Evolutionary conservation across 2,113 vertebrate genomes (phyloP), one percentile per base, ranked within the genome.

Genomic region (Larimichthys polyactis): DNA sequence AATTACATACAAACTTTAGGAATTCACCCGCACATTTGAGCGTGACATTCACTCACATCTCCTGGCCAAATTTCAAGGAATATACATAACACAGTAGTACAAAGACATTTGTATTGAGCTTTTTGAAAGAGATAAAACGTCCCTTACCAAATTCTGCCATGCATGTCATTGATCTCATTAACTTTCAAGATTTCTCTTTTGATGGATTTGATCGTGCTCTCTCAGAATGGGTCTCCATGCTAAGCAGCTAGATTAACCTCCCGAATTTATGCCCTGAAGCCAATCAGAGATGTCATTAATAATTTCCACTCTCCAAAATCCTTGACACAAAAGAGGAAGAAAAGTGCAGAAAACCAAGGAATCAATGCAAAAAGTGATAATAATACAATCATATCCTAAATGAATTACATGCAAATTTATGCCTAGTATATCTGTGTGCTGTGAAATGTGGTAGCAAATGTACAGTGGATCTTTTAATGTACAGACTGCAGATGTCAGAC

Each of bases 201-300:
- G 73, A 85, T 81, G 62, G 77, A 88, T 81, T 55, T 79, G 43
- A 57, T 72, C 15, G 9, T 46, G 44, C 55, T 74, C 40, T 62
- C 51, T 62, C 73, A 75, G 77, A 84, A 79, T n/a, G 6, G 78
- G 63, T 75, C 52, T 69, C 65, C 32, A 22, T 65, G 43, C 75
- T 60, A 67, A 77, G 52, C 46, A 73, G 79, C 36, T 17, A 73
- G 49, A 89, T 87, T 83, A 83, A 86, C 84, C 80, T 82, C 40
- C 24, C n/a, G 59, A 74, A 72, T 87, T 66, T 71, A 62, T 60
- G 65, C 55, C 32, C 65, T 44, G 57, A 75, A 89, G 79, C 85
- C 83, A 84, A 71, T 90, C 80, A 83, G 32, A 83, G 68, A 57
- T 81, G 81, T 89, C 88, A 73, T 85, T 79, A 83, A 76, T 82